phyloP scores from a whole-genome alignment of 2,888 invertebrate species.

The Dilophus febrilis region DNA sequence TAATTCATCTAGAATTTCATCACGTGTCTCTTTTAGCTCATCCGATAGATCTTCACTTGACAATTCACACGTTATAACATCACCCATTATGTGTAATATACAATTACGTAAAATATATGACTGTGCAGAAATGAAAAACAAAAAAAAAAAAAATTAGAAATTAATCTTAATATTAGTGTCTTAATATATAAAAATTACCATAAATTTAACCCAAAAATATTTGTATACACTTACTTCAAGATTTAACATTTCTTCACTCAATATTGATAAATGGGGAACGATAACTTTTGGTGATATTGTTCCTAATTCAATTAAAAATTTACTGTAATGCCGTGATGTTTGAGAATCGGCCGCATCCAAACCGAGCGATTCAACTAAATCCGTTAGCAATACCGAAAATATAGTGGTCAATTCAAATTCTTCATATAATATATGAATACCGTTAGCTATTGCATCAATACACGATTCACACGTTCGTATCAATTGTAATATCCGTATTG shows the following conservation, averaged over 20 bases:
- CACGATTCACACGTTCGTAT: conserved; percentile 23
- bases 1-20: conserved; percentile 63
- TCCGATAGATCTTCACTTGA: conserved; percentile 54
- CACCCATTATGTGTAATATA: conserved; percentile 66
- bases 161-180: background rate
- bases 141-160: conserved; percentile 6
- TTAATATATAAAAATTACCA: background rate
- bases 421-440: conserved; percentile 23
- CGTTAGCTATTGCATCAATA: conserved; percentile 22
- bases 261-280: conserved; percentile 25
- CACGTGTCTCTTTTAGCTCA: conserved; percentile 47
- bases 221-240: conserved; percentile 13
- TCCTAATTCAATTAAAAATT: conserved; percentile 26
- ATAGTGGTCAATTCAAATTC: conserved; percentile 26
- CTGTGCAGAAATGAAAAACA: conserved; percentile 30
- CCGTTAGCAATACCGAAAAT: conserved; percentile 25
- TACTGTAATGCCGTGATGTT: conserved; percentile 24
- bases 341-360: conserved; percentile 22
- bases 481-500: conserved; percentile 50
- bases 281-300: conserved; percentile 23
- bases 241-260: conserved; percentile 26
- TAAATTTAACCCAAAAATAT: no score
- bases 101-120: conserved; percentile 59
- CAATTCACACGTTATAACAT: conserved; percentile 54
- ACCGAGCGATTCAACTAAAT: conserved; percentile 23